Evolutionary conservation across 2,113 vertebrate species (phyloP), one percentile per base, ranked within the genome.

Genomic region (Meriones unguiculatus): DNA sequence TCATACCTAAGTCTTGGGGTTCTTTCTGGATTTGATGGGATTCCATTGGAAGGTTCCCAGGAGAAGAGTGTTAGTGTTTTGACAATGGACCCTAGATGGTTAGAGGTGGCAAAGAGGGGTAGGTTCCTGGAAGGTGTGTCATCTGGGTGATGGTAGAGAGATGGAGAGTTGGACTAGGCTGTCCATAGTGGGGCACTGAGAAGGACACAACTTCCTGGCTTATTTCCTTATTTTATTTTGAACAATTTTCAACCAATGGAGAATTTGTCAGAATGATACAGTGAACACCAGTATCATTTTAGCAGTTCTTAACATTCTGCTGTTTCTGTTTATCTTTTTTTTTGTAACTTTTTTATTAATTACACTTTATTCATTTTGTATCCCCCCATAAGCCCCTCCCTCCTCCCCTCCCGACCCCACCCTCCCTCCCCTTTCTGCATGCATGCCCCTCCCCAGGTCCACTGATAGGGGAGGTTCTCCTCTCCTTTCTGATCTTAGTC

Each of bases 141-240:
- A 62, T 20, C 52, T 9, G 10, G 32, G 25, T 14, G 7, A 18
- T 8, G 32, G 57, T 41, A 76, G 17, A 20, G 35, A 95, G 54
- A 28, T 4, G 25, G 38, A 86, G 52, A 4, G 35, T 88, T 64
- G 5, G 18, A 57, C 30, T 46, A 24, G 22, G 5, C 9, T 89
- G 25, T 50, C 50, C 41, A 35, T 38, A 2, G 41, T 52, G 54
- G 32, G 35, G 5, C 18, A 30, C 7, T 52, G 38, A 73, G 50
- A 35, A 88, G 50, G 73, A 67, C 18, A 14, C 22, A 18, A 10
- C n/a, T 30, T 78, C 25, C 5, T 11, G n/a, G 35, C 38, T 76
- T 38, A 57, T 65, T 91, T 46, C 30, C n/a, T 96, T 75, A 84
- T 84, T 94, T 59, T 78, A 52, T 14, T 87, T 96, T 59, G 69